phyloP scores from a whole-genome alignment of 1,140 invertebrate species.

The Drosophila lini region DNA sequence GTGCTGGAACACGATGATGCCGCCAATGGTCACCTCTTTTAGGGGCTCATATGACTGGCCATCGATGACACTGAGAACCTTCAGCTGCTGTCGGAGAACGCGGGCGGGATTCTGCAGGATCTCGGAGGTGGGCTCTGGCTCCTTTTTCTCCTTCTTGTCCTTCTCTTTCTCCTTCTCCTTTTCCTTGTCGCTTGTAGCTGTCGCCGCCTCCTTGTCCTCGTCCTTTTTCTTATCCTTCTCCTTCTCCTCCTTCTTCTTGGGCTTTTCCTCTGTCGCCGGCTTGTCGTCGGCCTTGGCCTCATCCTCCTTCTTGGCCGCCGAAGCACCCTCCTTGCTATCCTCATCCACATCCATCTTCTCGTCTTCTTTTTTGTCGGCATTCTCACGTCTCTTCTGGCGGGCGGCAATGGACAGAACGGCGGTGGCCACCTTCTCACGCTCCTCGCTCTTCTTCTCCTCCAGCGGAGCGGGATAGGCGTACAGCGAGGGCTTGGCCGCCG shows the following conservation, averaged over 20 bases:
- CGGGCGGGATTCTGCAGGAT: conserved; percentile 97
- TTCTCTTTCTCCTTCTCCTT: conserved; percentile 85
- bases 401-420: conserved; percentile 98
- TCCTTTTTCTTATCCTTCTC: conserved; percentile 80
- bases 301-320: conserved; percentile 86
- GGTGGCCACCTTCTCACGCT: conserved; percentile 97
- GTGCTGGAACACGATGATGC: conserved; percentile 97
- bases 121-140: conserved; percentile 95
- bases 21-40: conserved; percentile 97
- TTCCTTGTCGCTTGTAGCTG: conserved; percentile 82
- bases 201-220: conserved; percentile 69
- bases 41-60: conserved; percentile 92
- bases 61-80: conserved; percentile 93
- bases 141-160: conserved; percentile 89
- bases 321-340: conserved; percentile 86
- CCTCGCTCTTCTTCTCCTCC: conserved; percentile 99
- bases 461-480: conserved; percentile 98
- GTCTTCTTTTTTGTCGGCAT: conserved; percentile 86
- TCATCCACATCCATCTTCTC: conserved; percentile 91
- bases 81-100: conserved; percentile 96
- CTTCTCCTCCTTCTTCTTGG: conserved; percentile 85
- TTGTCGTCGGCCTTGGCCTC: conserved; percentile 85
- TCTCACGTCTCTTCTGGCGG: conserved; percentile 92
- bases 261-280: conserved; percentile 63
- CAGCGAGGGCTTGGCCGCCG: conserved; percentile 96